These are phyloP conservation scores for Drosophila insularis DNA, from an alignment of 1,140 invertebrate species.

Conservation along the genomic window DNA sequence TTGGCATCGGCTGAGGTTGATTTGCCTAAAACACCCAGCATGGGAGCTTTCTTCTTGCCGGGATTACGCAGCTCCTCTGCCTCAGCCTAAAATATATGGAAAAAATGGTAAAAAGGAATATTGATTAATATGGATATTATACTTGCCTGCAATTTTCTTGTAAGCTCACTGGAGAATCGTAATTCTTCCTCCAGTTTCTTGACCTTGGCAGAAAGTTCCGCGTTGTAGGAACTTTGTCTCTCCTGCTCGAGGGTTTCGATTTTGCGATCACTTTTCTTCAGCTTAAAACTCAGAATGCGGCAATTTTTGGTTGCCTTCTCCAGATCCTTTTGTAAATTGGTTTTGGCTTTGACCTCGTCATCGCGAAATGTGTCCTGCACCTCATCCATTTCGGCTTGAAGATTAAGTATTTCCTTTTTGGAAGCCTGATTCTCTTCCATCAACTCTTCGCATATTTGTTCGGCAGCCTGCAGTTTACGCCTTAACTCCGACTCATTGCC, in stretches of 20 bases:
- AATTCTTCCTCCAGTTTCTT: conserved; percentile 93
- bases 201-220: conserved; percentile 86
- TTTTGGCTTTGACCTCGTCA: conserved; percentile 98
- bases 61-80: conserved; percentile 85
- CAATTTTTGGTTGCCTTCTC: conserved; percentile 99
- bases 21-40: conserved; percentile 84
- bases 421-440: conserved; percentile 98
- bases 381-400: conserved; percentile 98
- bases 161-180: conserved; percentile 90
- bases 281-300: conserved; percentile 98
- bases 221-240: conserved; percentile 86
- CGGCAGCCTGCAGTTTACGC: conserved; percentile 91
- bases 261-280: conserved; percentile 96
- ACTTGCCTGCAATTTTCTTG: conserved; percentile 84
- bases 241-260: conserved; percentile 95
- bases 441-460: conserved; percentile 94
- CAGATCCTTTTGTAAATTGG: conserved; percentile 95
- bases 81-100: conserved; percentile 68
- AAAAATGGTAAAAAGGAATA: background rate
- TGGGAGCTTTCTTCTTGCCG: conserved; percentile 85
- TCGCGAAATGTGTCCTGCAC: conserved; percentile 99
- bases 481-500: conserved; percentile 86
- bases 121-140: background rate
- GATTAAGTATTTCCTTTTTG: conserved; percentile 95
- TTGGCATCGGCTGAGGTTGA: conserved; percentile 85